phyloP scores from a whole-genome alignment of 2,797 vertebrate species.

The Hapalemur alaotrensis region DNA sequence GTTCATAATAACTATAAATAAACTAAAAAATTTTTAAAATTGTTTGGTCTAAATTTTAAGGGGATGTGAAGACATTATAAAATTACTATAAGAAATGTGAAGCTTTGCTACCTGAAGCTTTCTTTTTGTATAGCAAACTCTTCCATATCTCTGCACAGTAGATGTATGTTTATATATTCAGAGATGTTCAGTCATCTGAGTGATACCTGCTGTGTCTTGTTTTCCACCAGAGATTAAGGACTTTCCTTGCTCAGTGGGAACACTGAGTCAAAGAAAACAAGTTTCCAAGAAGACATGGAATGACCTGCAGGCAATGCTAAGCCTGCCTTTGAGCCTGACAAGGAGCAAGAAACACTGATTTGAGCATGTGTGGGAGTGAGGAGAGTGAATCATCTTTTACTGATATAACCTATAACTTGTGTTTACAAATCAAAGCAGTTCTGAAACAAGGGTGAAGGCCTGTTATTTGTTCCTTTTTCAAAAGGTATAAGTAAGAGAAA shows the following conservation, averaged over 20 bases:
- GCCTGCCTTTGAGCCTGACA: constrained; percentile 52
- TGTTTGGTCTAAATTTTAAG: background rate
- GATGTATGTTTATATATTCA: background rate
- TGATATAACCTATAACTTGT: background rate
- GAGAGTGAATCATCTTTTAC: constrained; percentile 42
- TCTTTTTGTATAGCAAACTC: background rate
- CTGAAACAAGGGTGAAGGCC: background rate
- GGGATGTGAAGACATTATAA: background rate
- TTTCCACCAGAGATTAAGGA: constrained; percentile 29
- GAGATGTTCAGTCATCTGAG: constrained; percentile 10
- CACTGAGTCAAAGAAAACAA: constrained; percentile 47
- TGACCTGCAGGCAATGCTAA: constrained; percentile 28
- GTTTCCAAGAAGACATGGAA: constrained; percentile 43
- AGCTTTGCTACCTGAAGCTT: background rate
- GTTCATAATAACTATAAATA: background rate
- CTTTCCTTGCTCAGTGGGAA: constrained; percentile 52
- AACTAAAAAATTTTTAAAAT: background rate
- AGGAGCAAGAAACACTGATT: constrained; percentile 45
- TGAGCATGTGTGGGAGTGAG: background rate
- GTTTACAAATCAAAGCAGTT: constrained; percentile 47
- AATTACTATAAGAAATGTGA: background rate
- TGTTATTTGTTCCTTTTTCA: background rate
- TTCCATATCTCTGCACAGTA: background rate
- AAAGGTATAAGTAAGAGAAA: background rate
- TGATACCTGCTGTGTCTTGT: background rate